Evolutionary conservation across 2,888 invertebrate species (phyloP), one percentile per base, ranked within the genome.

Genomic region (Teleiodes luculella): DNA sequence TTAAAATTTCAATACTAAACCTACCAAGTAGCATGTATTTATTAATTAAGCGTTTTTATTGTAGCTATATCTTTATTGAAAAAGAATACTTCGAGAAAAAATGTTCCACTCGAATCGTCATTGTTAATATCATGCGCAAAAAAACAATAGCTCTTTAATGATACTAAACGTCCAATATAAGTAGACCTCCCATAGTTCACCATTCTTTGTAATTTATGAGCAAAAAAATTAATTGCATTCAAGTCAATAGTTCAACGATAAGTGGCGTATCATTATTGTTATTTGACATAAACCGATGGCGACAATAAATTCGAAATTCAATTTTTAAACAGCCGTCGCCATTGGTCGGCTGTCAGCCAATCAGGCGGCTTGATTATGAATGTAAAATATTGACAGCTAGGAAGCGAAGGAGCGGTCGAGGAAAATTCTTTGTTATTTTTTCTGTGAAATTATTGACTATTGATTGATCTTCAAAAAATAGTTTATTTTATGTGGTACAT

Each of bases 341-440:
- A 86, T 87, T 86, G 87, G 86, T 67, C 66, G 60, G 48, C 45
- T 58, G 62, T 59, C 67, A 62, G 53, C 87, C 86, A 88, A 87
- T 87, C 67, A 66, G 64, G 56, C 57, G 55, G 63, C 65, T 68
- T 74, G 76, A 79, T 80, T 78, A 80, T 78, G 69, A 75, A 68
- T 66, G 67, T 62, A 62, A 58, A 57, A 64, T 68, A 71, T 64
- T 58, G 64, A 68, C 65, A 64, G 61, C 58, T 66, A 63, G 63
- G 59, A 72, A 78, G 64, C 66, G 57, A 53, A 78, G 65, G 80
- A 84, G 80, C 64, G 60, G 79, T 55, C 47, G 59, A 59, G 62
- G 68, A 70, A 46, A 46, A 46, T n/a, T 46, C 55, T 57, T 43
- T 57, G 16, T 39, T 48, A 35, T 45, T 59, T 43, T 43, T 43